Conservation (phyloP, 2,113 vertebrate species). For the Baryphthengus martii region DNA sequence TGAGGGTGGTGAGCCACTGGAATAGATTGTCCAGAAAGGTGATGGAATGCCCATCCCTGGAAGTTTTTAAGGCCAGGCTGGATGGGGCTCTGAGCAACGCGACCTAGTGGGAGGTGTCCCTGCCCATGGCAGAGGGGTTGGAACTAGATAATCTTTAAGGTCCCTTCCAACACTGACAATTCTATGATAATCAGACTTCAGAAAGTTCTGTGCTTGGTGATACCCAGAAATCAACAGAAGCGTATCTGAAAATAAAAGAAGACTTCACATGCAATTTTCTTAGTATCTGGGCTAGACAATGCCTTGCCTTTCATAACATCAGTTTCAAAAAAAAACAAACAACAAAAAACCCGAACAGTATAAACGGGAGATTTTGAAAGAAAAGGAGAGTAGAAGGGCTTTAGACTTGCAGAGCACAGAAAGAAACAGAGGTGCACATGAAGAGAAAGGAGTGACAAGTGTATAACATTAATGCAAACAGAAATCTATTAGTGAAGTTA, state of each 20-base stretch:
- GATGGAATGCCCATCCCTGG: no score
- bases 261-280: not conserved
- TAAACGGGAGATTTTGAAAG: not conserved
- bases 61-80: no score
- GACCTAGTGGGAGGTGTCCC: no score
- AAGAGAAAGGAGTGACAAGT: not conserved
- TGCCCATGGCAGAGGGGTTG: no score
- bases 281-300: not conserved
- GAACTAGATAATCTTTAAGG: no score
- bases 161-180: no score
- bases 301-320: not conserved
- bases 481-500: not conserved
- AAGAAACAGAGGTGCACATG: not conserved
- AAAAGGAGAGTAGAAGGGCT: not conserved
- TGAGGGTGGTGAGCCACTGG: no score
- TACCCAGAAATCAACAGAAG: not conserved
- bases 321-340: not conserved
- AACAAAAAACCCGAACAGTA: no score
- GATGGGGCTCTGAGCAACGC: no score
- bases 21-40: no score
- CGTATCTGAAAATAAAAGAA: not conserved
- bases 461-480: not conserved
- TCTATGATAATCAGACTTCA: no score
- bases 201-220: not conserved
- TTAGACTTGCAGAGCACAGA: not conserved